Evolutionary conservation across 2,888 invertebrate species (phyloP).

Genomic region (Caenorhabditis sp.): DNA sequence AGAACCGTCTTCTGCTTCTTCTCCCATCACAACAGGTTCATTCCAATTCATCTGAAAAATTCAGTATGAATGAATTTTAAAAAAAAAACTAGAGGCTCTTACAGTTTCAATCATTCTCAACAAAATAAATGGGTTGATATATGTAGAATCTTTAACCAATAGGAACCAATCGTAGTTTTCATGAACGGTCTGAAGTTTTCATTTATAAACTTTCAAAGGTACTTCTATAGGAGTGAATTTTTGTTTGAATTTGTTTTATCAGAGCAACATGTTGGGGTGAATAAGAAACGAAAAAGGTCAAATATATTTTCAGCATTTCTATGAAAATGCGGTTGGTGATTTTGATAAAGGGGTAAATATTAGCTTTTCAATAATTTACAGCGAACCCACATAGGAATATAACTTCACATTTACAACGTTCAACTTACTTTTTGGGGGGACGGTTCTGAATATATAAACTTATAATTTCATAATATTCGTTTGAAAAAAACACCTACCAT

Average conservation of each 20-base stretch:
- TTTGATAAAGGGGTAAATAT: no score
- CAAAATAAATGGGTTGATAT: slow-evolving; percentile 83
- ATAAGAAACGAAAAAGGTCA: no score
- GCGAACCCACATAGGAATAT: no score
- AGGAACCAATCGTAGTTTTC: slow-evolving; percentile 91
- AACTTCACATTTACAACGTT: neutral
- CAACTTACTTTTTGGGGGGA: neutral
- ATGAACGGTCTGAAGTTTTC: slow-evolving; percentile 59
- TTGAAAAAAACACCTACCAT: slow-evolving; percentile 29
- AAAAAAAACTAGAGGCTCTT: no score
- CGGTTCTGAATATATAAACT: neutral
- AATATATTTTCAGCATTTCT: slow-evolving; percentile 3
- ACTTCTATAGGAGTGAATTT: neutral
- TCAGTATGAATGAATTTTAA: no score
- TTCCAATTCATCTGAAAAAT: slow-evolving; percentile 67
- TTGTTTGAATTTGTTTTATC: neutral
- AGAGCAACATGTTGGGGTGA: no score
- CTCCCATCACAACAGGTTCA: slow-evolving; percentile 51
- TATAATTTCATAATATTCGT: neutral
- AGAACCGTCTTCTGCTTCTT: slow-evolving; percentile 43
- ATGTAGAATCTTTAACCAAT: slow-evolving; percentile 84
- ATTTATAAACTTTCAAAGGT: neutral
- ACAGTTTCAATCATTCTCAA: slow-evolving; percentile 76
- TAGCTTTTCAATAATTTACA: no score
- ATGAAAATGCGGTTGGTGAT: no score